A percentile compares a stretch with the other conserved stretches of the same genome.
These are phyloP conservation scores for Xestia xanthographa DNA, from an alignment of 2,888 invertebrate species.

Conservation along the genomic window DNA sequence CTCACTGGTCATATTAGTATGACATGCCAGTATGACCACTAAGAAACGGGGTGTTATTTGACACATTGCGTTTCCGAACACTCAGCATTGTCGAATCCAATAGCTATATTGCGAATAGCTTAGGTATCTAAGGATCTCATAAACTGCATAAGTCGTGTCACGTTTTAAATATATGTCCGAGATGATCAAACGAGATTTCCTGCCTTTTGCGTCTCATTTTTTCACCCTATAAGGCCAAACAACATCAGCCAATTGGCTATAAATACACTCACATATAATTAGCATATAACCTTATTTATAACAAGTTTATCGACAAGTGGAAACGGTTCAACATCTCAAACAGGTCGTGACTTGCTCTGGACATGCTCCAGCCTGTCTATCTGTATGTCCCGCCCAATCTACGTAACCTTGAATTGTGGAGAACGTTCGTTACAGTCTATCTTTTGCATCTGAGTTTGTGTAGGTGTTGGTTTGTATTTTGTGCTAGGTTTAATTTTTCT, in stretches of 20 bases:
- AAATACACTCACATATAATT: slow-evolving; percentile 49
- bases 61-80: not conserved
- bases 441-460: slow-evolving; percentile 27
- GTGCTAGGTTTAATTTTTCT: not conserved
- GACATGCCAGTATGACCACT: too few relatives aligned
- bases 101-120: not conserved
- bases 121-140: not conserved
- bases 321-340: slow-evolving; percentile 53
- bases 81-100: not conserved
- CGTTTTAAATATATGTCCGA: not conserved
- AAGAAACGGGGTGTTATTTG: too few relatives aligned
- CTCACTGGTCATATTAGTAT: too few relatives aligned
- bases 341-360: slow-evolving; percentile 65
- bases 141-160: slow-evolving; percentile 5
- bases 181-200: slow-evolving; percentile 2
- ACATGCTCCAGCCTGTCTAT: slow-evolving; percentile 59
- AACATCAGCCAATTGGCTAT: slow-evolving; percentile 54
- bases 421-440: slow-evolving; percentile 53
- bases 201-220: slow-evolving; percentile 36
- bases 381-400: slow-evolving; percentile 63
- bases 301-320: slow-evolving; percentile 58
- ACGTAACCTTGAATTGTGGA: slow-evolving; percentile 62
- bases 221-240: slow-evolving; percentile 28
- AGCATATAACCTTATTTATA: slow-evolving; percentile 57
- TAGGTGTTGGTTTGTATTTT: slow-evolving; percentile 1